Conservation (phyloP, 2,888 invertebrate species). For the Tuta absoluta region DNA sequence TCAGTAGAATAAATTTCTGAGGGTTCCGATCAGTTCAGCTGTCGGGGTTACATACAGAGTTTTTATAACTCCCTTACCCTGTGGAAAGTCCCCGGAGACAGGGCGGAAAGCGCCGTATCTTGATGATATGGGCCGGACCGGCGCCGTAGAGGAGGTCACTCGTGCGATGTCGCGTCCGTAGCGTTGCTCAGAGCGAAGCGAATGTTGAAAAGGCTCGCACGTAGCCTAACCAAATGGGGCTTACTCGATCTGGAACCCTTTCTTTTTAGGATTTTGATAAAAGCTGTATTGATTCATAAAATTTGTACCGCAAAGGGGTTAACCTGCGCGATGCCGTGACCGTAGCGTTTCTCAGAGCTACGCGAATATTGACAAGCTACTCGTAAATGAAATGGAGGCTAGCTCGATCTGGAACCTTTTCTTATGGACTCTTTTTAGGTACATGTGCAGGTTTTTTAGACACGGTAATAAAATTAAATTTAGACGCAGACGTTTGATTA, state of each 20-base stretch:
- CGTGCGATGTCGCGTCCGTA: conserved; percentile 53
- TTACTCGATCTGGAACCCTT: conserved; percentile 71
- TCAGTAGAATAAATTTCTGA: fast-evolving
- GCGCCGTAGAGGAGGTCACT: conserved; percentile 67
- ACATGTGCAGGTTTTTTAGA: no score
- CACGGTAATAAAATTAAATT: no score
- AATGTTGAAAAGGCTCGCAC: conserved; percentile 60
- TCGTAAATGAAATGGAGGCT: no score
- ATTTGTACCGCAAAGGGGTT: background rate
- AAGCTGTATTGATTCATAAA: no score
- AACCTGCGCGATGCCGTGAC: background rate
- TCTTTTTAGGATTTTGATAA: background rate
- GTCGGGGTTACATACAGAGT: conserved; percentile 73
- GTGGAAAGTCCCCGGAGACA: conserved; percentile 82
- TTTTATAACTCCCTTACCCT: conserved; percentile 65
- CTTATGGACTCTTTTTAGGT: no score
- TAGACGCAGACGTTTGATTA: no score
- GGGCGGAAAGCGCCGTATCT: conserved; percentile 74
- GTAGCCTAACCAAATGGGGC: conserved; percentile 77
- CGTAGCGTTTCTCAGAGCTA: no score
- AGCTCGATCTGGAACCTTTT: no score
- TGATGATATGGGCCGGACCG: conserved; percentile 60
- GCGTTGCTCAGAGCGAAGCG: conserved; percentile 79
- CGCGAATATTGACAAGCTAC: no score
- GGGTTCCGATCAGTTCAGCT: conserved; percentile 74